Percentiles rank a stretch among this genome's conserved stretches.
Evolutionary conservation across 2,888 invertebrate genomes (phyloP).

Genomic region (Melinopterus prodromus): DNA sequence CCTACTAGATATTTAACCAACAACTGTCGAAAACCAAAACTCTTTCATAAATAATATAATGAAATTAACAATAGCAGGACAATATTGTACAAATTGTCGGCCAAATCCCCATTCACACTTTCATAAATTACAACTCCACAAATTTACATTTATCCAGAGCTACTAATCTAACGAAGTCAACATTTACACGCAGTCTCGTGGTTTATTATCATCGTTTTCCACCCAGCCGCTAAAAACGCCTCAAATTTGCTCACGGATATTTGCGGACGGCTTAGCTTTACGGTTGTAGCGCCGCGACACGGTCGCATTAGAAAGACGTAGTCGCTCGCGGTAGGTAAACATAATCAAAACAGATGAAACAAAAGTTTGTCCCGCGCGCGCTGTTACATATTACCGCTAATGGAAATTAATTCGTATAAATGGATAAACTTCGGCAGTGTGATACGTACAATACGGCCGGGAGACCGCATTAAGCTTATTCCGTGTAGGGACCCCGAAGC

Average conservation of each 20-base stretch:
- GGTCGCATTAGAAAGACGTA: not conserved
- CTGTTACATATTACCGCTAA: not conserved
- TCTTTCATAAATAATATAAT: no score
- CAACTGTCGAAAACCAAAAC: no score
- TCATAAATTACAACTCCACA: not conserved
- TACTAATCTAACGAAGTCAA: not conserved
- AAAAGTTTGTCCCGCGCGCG: not conserved
- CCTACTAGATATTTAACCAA: no score
- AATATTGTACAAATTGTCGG: no score
- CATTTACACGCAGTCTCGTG: not conserved
- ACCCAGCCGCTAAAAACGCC: not conserved
- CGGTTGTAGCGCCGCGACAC: not conserved
- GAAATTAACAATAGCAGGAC: no score
- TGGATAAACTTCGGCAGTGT: not conserved
- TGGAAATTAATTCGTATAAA: slow-evolving; percentile 4
- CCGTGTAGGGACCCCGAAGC: not conserved
- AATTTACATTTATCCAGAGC: not conserved
- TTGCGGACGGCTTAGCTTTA: not conserved
- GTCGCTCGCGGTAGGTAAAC: slow-evolving; percentile 4
- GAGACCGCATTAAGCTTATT: not conserved
- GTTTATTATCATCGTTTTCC: not conserved
- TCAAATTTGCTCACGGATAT: not conserved
- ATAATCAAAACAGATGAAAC: slow-evolving; percentile 4
- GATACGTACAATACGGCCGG: not conserved
- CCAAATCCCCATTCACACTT: no score